A percentile compares a stretch with the other conserved stretches of the same genome.
Conservation (phyloP, 2,113 vertebrate species). For the Octodon degus region DNA sequence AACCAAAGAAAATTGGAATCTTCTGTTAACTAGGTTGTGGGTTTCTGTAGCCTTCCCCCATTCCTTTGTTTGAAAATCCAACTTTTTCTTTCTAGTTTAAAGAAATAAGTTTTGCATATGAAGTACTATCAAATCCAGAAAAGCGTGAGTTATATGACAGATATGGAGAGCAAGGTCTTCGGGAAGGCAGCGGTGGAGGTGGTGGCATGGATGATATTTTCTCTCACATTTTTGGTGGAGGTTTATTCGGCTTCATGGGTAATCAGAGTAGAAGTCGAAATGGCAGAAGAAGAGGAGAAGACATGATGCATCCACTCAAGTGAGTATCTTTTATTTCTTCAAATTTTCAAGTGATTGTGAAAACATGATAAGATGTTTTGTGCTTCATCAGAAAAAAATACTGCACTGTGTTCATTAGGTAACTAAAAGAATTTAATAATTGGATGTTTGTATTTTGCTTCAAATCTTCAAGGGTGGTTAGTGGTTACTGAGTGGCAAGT, state of each 20-base stretch:
- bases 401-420: neutral
- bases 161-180: constrained; percentile 97
- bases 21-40: neutral
- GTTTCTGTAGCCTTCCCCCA: neutral
- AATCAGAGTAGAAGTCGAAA: constrained; percentile 96
- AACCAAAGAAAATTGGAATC: neutral
- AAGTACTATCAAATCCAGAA: constrained; percentile 97
- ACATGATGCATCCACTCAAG: constrained; percentile 99
- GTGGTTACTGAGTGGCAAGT: neutral
- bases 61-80: constrained; percentile 19
- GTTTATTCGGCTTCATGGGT: constrained; percentile 98
- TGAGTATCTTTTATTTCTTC: constrained; percentile 82
- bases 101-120: constrained; percentile 99
- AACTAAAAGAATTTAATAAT: neutral
- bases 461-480: neutral
- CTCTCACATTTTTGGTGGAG: constrained; percentile 99
- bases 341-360: neutral
- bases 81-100: constrained; percentile 91
- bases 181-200: constrained; percentile 96
- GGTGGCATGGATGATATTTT: constrained; percentile 99
- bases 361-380: neutral
- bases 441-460: neutral
- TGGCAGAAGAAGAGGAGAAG: constrained; percentile 96
- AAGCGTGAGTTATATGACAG: constrained; percentile 98
- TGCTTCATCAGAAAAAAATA: neutral